Conservation (phyloP, 2,113 vertebrate genomes). For the Alces alces region DNA sequence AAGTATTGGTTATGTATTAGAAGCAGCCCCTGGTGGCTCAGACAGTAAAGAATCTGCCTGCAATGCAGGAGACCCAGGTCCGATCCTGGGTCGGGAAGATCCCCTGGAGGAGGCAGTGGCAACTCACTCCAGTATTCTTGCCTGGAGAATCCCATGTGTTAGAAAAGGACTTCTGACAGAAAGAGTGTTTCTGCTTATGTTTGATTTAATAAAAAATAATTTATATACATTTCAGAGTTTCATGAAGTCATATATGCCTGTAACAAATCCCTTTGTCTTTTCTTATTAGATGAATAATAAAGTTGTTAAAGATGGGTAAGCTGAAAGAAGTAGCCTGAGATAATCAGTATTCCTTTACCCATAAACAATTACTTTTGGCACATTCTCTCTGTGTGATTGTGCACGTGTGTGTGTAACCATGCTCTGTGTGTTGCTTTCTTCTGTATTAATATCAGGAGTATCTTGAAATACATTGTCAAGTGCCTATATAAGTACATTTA, state of each 20-base stretch:
- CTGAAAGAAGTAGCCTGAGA: not conserved
- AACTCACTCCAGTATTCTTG: not conserved
- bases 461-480: not conserved
- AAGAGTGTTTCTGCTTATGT: not conserved
- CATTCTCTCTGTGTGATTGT: not conserved
- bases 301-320: not conserved
- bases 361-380: not conserved
- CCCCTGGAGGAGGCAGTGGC: not conserved
- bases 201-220: constrained; percentile 15
- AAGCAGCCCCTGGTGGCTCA: not conserved
- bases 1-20: not conserved
- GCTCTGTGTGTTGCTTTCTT: not conserved
- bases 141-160: not conserved
- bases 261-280: not conserved
- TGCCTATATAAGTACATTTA: not conserved
- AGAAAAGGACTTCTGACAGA: not conserved
- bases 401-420: not conserved
- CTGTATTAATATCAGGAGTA: not conserved
- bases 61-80: not conserved
- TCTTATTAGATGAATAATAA: constrained; percentile 1
- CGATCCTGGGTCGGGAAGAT: not conserved
- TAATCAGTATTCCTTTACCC: not conserved
- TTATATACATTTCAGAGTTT: not conserved
- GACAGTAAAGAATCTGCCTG: not conserved
- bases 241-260: not conserved